Evolutionary conservation across 2,888 invertebrate species (phyloP).

Genomic region (Dichetophora obliterata): DNA sequence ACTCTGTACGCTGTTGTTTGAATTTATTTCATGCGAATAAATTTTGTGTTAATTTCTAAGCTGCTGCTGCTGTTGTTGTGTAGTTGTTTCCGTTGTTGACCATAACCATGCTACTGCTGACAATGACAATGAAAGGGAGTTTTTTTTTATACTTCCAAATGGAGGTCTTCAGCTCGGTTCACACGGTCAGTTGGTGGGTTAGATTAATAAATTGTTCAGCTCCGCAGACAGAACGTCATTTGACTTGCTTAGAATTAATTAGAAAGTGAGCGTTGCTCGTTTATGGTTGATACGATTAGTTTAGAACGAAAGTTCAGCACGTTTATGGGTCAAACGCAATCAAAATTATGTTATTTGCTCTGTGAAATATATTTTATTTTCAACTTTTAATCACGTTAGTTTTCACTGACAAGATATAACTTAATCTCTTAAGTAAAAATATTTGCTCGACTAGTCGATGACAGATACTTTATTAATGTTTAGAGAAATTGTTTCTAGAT

Average conservation of each 20-base stretch:
- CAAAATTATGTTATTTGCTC: too few species aligned
- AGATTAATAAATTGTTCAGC: too few species aligned
- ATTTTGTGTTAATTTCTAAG: slow-evolving; percentile 1
- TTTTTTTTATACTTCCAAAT: background rate
- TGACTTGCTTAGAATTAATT: background rate
- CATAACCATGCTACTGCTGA: background rate
- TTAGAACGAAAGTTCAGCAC: background rate
- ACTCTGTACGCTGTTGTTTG: background rate
- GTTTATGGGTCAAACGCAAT: background rate
- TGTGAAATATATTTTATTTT: too few species aligned
- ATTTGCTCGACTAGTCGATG: too few species aligned
- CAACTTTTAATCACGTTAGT: too few species aligned
- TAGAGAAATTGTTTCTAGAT: too few species aligned
- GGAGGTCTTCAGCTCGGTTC: background rate
- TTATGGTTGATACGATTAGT: background rate
- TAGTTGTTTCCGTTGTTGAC: background rate
- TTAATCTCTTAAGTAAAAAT: too few species aligned
- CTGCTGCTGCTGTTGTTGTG: too few species aligned
- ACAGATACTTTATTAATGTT: too few species aligned
- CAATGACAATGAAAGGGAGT: slow-evolving; percentile 14
- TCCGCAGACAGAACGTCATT: background rate
- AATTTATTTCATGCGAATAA: background rate
- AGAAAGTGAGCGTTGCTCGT: too few species aligned
- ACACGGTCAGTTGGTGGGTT: slow-evolving; percentile 13
- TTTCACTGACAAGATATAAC: too few species aligned